Evolutionary conservation across 2,113 vertebrate species (phyloP).

Genomic region (Dasyurus viverrinus): DNA sequence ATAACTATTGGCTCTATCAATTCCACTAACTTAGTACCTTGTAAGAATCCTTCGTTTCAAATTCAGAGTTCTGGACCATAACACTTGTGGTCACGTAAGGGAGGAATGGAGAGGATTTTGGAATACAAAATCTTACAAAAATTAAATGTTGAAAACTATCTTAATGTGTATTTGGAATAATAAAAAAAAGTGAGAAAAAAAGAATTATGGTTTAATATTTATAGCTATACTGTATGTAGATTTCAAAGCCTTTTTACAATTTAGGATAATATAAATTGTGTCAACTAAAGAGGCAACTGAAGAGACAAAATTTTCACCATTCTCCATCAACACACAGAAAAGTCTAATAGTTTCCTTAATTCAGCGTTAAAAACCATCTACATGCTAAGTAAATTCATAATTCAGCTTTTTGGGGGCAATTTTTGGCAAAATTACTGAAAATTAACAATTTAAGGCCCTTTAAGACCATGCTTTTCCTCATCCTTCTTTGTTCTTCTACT

Average conservation of each 20-base stretch:
- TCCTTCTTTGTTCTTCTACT: constrained; percentile 21
- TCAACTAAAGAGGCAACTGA: not conserved
- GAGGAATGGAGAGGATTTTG: too few species aligned
- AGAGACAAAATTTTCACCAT: constrained; percentile 29
- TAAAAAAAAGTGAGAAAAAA: too few species aligned
- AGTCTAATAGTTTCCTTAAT: constrained; percentile 23
- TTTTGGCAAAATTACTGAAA: constrained; percentile 25
- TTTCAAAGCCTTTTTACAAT: not conserved
- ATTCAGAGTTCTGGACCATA: too few species aligned
- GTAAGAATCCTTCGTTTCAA: too few species aligned
- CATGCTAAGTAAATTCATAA: constrained; percentile 7
- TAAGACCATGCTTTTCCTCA: too few species aligned
- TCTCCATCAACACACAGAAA: not conserved
- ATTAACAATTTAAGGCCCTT: constrained; percentile 34
- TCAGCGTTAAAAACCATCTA: constrained; percentile 38
- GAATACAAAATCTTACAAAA: too few species aligned
- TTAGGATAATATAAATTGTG: constrained; percentile 4
- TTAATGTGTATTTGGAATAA: too few species aligned
- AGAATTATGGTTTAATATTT: too few species aligned
- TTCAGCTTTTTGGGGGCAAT: constrained; percentile 14
- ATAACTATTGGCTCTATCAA: too few species aligned
- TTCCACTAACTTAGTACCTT: too few species aligned
- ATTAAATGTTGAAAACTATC: too few species aligned
- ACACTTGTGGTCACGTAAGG: too few species aligned
- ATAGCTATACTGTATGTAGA: not conserved